A percentile compares a stretch with the other conserved stretches of the same genome.
These are phyloP conservation scores for Mythimna lalbum DNA, from an alignment of 2,888 invertebrate genomes.

Conservation along the genomic window DNA sequence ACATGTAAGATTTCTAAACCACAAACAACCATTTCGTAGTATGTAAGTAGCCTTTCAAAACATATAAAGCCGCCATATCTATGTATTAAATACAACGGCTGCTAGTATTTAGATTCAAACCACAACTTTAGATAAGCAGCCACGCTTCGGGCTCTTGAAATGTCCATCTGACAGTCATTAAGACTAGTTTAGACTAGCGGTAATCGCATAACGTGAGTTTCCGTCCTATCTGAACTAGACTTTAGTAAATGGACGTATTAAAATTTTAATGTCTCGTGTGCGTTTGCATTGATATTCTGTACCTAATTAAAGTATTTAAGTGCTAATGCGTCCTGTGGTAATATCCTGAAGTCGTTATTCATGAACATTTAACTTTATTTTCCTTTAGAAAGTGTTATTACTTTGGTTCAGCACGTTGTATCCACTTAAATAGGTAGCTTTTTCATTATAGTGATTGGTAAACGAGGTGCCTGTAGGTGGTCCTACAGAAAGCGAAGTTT, in stretches of 20 bases:
- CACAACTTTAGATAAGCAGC: constrained; percentile 74
- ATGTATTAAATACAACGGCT: constrained; percentile 29
- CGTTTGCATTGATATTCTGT: constrained; percentile 26
- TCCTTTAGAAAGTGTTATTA: background rate
- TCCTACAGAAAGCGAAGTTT: background rate
- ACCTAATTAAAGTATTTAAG: constrained; percentile 35
- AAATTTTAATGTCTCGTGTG: constrained; percentile 37
- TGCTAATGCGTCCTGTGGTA: constrained; percentile 20
- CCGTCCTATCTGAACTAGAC: constrained; percentile 58
- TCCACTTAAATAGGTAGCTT: no score
- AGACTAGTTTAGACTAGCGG: constrained; percentile 73
- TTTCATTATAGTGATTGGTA: background rate
- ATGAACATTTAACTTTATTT: background rate
- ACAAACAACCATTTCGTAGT: background rate
- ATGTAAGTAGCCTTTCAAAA: constrained; percentile 13
- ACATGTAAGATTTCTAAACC: background rate
- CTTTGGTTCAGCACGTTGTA: background rate
- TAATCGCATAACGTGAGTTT: constrained; percentile 78
- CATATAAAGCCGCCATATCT: constrained; percentile 21
- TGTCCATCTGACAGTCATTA: constrained; percentile 74
- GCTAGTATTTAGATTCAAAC: constrained; percentile 61
- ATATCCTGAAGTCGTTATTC: constrained; percentile 5
- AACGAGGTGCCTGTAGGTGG: background rate
- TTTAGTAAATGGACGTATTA: constrained; percentile 50
- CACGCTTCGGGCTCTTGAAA: constrained; percentile 74